Evolutionary conservation across 2,888 invertebrate species (phyloP).

Genomic region (Plutella xylostella): DNA sequence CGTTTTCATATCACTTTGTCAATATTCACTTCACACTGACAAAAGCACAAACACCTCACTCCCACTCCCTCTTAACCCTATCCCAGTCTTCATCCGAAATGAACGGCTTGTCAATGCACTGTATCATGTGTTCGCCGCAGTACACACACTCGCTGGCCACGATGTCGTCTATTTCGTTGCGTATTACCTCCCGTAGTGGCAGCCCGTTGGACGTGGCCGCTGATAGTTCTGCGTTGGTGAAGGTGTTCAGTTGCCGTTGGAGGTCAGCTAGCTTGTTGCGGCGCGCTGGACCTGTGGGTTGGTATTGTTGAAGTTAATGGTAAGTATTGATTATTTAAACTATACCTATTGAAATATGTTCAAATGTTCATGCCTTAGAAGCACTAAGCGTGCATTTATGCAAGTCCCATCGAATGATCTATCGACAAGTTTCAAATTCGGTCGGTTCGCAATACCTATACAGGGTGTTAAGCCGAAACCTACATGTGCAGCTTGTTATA

Average conservation of each 20-base stretch:
- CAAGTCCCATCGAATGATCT: too few relatives aligned
- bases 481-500: too few relatives aligned
- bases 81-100: slow-evolving; percentile 87
- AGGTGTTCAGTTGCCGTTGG: slow-evolving; percentile 71
- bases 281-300: slow-evolving; percentile 59
- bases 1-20: not conserved
- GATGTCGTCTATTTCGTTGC: slow-evolving; percentile 88
- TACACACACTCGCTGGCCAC: slow-evolving; percentile 92
- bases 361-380: too few relatives aligned
- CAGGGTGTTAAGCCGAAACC: too few relatives aligned
- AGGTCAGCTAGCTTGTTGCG: slow-evolving; percentile 73
- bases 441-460: too few relatives aligned
- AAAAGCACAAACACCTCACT: too few relatives aligned
- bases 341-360: too few relatives aligned
- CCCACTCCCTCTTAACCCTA: slow-evolving; percentile 86
- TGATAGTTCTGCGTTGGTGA: slow-evolving; percentile 60
- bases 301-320: too few relatives aligned
- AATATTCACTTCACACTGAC: too few relatives aligned
- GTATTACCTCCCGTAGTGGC: slow-evolving; percentile 74
- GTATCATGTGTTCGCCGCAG: slow-evolving; percentile 94
- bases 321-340: too few relatives aligned
- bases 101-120: slow-evolving; percentile 90
- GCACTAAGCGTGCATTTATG: too few relatives aligned
- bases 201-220: slow-evolving; percentile 47
- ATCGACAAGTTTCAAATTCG: too few relatives aligned